These are phyloP conservation scores for Ceratosolen fusciceps DNA, from an alignment of 1,140 invertebrate genomes.

Conservation along the genomic window DNA sequence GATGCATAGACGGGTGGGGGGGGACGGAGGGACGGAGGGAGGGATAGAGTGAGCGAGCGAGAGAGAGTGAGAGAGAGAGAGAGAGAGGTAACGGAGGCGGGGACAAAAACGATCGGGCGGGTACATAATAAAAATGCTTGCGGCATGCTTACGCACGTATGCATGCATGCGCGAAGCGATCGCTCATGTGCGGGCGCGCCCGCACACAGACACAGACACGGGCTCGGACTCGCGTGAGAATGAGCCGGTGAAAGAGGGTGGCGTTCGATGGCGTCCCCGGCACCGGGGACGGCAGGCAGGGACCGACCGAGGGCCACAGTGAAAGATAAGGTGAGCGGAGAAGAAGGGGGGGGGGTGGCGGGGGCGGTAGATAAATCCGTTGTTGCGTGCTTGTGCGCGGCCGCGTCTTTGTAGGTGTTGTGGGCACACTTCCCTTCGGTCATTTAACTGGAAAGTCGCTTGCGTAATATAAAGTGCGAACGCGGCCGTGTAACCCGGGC, in stretches of 20 bases:
- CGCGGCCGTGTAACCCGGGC: conserved; percentile 47
- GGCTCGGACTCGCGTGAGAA: not conserved
- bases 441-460: conserved; percentile 63
- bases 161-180: conserved; percentile 4
- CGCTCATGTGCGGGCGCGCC: not conserved
- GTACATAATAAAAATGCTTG: conserved; percentile 22
- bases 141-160: not conserved
- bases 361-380: conserved; percentile 24
- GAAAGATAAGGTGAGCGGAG: not conserved
- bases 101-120: not conserved
- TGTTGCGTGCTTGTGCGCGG: conserved; percentile 33
- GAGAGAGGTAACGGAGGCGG: too few species aligned
- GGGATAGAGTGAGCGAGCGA: too few species aligned
- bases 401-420: conserved; percentile 41
- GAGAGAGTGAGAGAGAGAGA: too few species aligned
- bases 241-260: not conserved
- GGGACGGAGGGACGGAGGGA: not conserved
- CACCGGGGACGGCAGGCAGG: not conserved
- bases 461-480: conserved; percentile 61
- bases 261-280: not conserved
- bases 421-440: conserved; percentile 51
- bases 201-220: not conserved
- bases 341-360: not conserved
- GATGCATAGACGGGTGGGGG: not conserved
- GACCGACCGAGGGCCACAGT: too few species aligned